phyloP scores from a whole-genome alignment of 1,140 invertebrate genomes.

The Sycobia sp. region DNA sequence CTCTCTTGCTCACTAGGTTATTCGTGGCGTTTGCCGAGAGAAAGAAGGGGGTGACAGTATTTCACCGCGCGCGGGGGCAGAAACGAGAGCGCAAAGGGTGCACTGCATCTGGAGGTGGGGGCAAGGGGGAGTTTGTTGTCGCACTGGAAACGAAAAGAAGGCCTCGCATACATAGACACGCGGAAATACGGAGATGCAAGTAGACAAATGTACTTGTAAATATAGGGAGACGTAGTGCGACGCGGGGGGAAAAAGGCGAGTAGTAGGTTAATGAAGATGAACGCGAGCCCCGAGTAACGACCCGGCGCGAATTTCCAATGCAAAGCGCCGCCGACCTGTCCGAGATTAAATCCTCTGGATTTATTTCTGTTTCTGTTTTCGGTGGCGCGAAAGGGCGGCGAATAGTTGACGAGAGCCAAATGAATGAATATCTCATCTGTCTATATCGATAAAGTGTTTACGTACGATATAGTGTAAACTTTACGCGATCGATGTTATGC shows the following conservation, averaged over 20 bases:
- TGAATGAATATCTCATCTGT: too few species aligned
- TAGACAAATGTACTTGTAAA: too few species aligned
- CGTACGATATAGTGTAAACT: too few species aligned
- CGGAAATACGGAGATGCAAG: background rate
- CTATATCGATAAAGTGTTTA: too few species aligned
- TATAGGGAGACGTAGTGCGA: slow-evolving; percentile 12
- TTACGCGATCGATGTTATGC: too few species aligned
- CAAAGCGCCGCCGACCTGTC: slow-evolving; percentile 10
- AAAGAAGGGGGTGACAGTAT: slow-evolving; percentile 26
- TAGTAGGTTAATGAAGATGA: slow-evolving; percentile 31
- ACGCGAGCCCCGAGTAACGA: background rate
- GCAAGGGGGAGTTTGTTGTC: too few species aligned
- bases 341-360: slow-evolving; percentile 2
- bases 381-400: too few species aligned
- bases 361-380: slow-evolving; percentile 5
- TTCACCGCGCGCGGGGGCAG: slow-evolving; percentile 15
- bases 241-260: slow-evolving; percentile 10
- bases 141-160: background rate
- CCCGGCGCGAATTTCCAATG: slow-evolving; percentile 17
- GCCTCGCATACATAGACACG: background rate
- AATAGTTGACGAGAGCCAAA: too few species aligned
- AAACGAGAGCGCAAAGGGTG: background rate
- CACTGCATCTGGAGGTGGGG: background rate
- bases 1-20: too few species aligned
- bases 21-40: background rate